Conservation (phyloP, 2,888 invertebrate genomes). For the Lochmaea capreae region DNA sequence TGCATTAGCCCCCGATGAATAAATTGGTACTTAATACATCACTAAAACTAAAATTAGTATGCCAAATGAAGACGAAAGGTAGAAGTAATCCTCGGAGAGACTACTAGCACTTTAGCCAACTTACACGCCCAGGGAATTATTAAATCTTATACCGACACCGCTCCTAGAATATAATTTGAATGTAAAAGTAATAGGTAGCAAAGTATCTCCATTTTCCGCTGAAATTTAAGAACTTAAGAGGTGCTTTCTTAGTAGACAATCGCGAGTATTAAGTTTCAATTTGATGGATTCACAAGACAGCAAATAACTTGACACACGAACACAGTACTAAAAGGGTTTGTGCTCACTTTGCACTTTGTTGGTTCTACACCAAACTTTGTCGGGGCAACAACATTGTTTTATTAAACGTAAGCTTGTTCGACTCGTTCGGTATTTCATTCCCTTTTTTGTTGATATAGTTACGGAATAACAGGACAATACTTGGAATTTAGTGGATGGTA, state of each 20-base stretch:
- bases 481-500: too few species aligned
- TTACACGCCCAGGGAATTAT: constrained; percentile 18
- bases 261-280: constrained; percentile 39
- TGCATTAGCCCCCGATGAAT: too few species aligned
- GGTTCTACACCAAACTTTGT: constrained; percentile 16
- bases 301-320: constrained; percentile 31
- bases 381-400: background rate
- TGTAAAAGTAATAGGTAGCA: constrained; percentile 28
- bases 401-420: background rate
- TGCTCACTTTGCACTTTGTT: constrained; percentile 16
- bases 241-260: constrained; percentile 40
- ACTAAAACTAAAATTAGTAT: background rate
- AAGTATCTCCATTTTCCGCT: constrained; percentile 34
- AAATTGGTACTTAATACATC: too few species aligned
- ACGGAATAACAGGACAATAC: background rate
- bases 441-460: background rate
- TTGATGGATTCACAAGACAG: constrained; percentile 38
- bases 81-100: background rate
- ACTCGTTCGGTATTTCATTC: background rate
- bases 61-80: background rate
- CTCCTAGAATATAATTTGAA: constrained; percentile 37
- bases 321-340: constrained; percentile 33
- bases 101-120: background rate
- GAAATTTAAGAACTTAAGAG: constrained; percentile 43
- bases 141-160: constrained; percentile 25